These are phyloP conservation scores for Thinocorus orbignyianus DNA, from an alignment of 2,113 vertebrate species.

Conservation along the genomic window DNA sequence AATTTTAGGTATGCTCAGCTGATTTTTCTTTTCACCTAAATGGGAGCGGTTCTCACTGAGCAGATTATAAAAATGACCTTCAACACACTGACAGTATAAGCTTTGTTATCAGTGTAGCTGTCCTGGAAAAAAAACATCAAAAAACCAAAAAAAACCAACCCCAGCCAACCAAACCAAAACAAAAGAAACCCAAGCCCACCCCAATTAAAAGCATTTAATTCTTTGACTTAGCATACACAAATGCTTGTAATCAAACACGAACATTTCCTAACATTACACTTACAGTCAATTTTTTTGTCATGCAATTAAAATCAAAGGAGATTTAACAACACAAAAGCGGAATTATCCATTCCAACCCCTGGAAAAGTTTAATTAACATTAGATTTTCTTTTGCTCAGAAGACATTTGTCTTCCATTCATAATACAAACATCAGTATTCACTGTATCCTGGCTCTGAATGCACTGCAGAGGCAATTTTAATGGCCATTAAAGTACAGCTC, in stretches of 20 bases:
- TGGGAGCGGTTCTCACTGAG: neutral
- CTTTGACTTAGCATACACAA: slow-evolving; percentile 13
- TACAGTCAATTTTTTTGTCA: neutral
- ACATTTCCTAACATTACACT: slow-evolving; percentile 23
- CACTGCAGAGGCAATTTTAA: slow-evolving; percentile 28
- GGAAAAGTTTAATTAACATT: slow-evolving; percentile 64
- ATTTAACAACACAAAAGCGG: slow-evolving; percentile 38
- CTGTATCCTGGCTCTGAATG: neutral
- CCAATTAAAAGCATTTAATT: neutral
- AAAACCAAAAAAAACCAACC: neutral
- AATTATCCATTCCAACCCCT: neutral
- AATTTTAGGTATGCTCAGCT: neutral
- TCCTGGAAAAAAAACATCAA: neutral
- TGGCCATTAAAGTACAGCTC: neutral
- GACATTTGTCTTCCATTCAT: slow-evolving; percentile 13
- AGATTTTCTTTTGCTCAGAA: slow-evolving; percentile 43
- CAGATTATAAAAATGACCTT: slow-evolving; percentile 2
- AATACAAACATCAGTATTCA: neutral
- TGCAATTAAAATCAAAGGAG: slow-evolving; percentile 58
- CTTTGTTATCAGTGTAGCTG: neutral
- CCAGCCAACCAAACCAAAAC: neutral
- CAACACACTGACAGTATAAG: neutral
- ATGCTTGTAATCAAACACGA: slow-evolving; percentile 2
- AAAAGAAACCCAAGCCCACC: neutral
- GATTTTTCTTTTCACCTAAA: neutral